These are phyloP conservation scores for Pangasianodon gigas DNA, from an alignment of 2,113 vertebrate genomes.

Conservation along the genomic window DNA sequence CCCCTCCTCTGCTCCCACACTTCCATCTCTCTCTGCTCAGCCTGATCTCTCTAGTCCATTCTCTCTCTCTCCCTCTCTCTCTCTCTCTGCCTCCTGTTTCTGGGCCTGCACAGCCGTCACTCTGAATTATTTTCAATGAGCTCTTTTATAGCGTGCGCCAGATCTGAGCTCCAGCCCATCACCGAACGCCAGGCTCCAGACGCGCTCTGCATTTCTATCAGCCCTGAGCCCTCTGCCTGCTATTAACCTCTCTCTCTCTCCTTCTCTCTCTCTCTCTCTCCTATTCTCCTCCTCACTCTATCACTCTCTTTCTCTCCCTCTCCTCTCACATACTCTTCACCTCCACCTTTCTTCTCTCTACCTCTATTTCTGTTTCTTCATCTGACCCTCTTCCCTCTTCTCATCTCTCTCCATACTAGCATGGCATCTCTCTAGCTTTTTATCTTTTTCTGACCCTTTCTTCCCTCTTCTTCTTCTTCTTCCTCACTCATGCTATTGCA, in stretches of 20 bases:
- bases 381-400: background rate
- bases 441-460: slow-evolving; percentile 37
- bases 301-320: slow-evolving; percentile 46
- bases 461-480: slow-evolving; percentile 19
- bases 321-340: slow-evolving; percentile 48
- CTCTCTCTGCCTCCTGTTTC: slow-evolving; percentile 62
- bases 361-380: slow-evolving; percentile 35
- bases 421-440: slow-evolving; percentile 19
- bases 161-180: slow-evolving; percentile 92
- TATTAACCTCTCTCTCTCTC: slow-evolving; percentile 85
- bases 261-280: slow-evolving; percentile 24
- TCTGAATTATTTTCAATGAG: slow-evolving; percentile 95
- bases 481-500: slow-evolving; percentile 13
- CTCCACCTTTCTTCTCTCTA: slow-evolving; percentile 35
- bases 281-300: slow-evolving; percentile 20
- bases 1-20: slow-evolving; percentile 44
- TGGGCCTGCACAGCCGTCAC: slow-evolving; percentile 85
- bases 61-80: slow-evolving; percentile 18
- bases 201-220: slow-evolving; percentile 86
- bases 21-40: slow-evolving; percentile 21
- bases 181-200: slow-evolving; percentile 80
- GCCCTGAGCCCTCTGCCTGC: slow-evolving; percentile 80
- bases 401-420: slow-evolving; percentile 11
- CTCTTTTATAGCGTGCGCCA: slow-evolving; percentile 89
- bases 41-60: slow-evolving; percentile 9